Evolutionary conservation across 2,797 vertebrate species (phyloP).

Genomic region (Sebastes iracundus): DNA sequence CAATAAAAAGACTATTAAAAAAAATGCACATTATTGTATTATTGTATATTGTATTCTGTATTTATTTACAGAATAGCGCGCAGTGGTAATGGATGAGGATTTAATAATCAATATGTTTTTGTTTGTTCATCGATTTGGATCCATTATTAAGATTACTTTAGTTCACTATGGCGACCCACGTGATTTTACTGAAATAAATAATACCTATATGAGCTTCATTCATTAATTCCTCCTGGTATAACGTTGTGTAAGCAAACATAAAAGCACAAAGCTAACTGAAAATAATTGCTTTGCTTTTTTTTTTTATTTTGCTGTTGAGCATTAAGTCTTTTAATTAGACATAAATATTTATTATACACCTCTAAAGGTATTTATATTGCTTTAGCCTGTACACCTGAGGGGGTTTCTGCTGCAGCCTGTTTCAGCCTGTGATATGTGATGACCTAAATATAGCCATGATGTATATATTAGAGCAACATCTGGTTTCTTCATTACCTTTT

Average conservation of each 20-base stretch:
- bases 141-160: no score
- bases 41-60: not conserved
- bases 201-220: not conserved
- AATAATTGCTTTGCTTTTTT: not conserved
- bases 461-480: not conserved
- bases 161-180: not conserved
- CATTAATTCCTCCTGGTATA: not conserved
- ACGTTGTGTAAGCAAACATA: not conserved
- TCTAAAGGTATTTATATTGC: not conserved
- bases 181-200: not conserved
- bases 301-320: no score
- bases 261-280: not conserved
- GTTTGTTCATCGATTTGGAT: not conserved
- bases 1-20: no score
- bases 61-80: not conserved
- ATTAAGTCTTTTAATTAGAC: not conserved
- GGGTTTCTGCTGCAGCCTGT: not conserved
- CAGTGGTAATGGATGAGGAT: no score
- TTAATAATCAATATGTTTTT: not conserved
- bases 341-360: constrained; percentile 4
- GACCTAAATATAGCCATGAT: not conserved
- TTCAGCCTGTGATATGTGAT: not conserved
- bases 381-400: not conserved
- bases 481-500: not conserved
- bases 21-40: no score